Conservation (phyloP, 2,797 vertebrate species). For the Bovichtus variegatus region DNA sequence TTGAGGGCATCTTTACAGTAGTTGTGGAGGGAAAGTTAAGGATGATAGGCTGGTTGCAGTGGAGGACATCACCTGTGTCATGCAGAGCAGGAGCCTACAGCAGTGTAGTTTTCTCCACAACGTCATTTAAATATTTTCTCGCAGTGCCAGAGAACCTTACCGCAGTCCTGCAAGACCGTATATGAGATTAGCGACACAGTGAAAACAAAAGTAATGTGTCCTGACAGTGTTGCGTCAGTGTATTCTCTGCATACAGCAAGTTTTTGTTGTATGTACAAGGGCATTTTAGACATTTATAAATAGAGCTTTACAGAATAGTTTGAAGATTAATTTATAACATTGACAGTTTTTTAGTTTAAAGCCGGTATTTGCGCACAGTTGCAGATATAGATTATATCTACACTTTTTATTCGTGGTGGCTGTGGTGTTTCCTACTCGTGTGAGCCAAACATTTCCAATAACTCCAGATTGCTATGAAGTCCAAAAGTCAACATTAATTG, state of each 20-base stretch:
- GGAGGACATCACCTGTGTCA: not conserved
- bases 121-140: conserved; percentile 6
- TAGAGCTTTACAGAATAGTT: no score
- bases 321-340: no score
- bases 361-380: no score
- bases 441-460: no score
- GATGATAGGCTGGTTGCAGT: not conserved
- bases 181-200: conserved; percentile 21
- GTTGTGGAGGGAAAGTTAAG: conserved; percentile 27
- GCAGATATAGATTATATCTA: no score
- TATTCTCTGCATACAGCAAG: not conserved
- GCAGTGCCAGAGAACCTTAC: not conserved
- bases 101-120: not conserved
- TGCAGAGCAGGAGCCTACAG: not conserved
- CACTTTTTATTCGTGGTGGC: no score
- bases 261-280: not conserved
- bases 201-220: conserved; percentile 24
- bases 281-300: not conserved
- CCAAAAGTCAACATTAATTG: no score
- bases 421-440: no score
- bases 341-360: no score
- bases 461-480: no score
- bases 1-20: conserved; percentile 23
- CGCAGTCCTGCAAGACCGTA: not conserved
- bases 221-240: conserved; percentile 1